Evolutionary conservation across 1,140 invertebrate genomes (phyloP).

Genomic region (honey bee (Apis mellifera)): DNA sequence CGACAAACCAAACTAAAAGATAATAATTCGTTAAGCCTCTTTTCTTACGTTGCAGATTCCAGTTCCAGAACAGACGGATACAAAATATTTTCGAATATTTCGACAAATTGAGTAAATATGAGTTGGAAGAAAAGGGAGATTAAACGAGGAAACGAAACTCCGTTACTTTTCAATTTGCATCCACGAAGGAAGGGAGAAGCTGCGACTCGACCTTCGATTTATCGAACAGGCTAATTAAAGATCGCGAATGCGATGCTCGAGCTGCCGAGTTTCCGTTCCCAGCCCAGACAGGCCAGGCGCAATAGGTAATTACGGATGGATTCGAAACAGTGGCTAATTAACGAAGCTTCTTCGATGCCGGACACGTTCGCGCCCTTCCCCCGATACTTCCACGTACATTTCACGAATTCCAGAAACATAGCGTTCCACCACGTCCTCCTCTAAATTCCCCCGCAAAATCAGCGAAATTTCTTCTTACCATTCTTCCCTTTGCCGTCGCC

Average conservation of each 20-base stretch:
- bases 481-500: too few species aligned
- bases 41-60: too few species aligned
- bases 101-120: too few species aligned
- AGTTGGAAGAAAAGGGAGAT: too few species aligned
- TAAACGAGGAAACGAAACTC: too few species aligned
- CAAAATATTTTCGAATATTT: too few species aligned
- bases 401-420: not conserved
- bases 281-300: conserved; percentile 4
- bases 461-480: too few species aligned
- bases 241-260: not conserved
- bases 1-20: too few species aligned
- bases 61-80: too few species aligned
- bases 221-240: conserved; percentile 43
- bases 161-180: not conserved
- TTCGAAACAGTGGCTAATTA: conserved; percentile 43
- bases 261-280: not conserved
- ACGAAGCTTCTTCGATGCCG: conserved; percentile 16
- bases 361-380: conserved; percentile 17
- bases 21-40: too few species aligned
- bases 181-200: not conserved
- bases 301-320: conserved; percentile 43
- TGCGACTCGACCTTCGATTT: not conserved
- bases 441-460: too few species aligned
- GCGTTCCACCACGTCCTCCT: too few species aligned
- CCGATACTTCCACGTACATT: not conserved